These are phyloP conservation scores for Schizopygopsis malacanthus DNA, from an alignment of 2,797 vertebrate species.

Conservation along the genomic window DNA sequence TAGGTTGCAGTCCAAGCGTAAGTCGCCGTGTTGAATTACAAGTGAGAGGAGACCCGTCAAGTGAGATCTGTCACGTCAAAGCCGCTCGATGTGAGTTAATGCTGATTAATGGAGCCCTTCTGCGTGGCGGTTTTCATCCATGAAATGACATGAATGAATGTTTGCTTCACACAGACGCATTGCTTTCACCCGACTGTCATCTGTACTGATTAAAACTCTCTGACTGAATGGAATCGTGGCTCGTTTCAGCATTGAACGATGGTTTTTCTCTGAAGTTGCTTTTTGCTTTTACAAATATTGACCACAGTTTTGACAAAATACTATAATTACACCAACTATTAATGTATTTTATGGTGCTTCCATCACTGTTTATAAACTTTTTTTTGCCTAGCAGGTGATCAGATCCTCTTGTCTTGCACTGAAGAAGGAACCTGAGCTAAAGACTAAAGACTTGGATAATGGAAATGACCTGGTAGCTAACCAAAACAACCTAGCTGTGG, in stretches of 20 bases:
- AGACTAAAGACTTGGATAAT: not conserved
- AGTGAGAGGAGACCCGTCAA: slow-evolving; percentile 54
- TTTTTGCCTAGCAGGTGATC: not conserved
- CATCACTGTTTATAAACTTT: not conserved
- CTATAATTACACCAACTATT: not conserved
- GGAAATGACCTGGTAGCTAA: not conserved
- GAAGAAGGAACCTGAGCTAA: not conserved
- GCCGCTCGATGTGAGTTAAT: slow-evolving; percentile 58
- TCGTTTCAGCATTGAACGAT: slow-evolving; percentile 15
- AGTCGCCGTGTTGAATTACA: slow-evolving; percentile 51
- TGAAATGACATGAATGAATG: slow-evolving; percentile 53
- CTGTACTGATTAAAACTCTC: slow-evolving; percentile 42
- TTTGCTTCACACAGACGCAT: slow-evolving; percentile 34
- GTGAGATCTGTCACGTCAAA: slow-evolving; percentile 60
- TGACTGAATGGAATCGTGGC: slow-evolving; percentile 33
- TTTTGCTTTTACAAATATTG: not conserved
- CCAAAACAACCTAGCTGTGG: not conserved
- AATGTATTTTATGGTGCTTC: not conserved
- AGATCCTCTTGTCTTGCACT: not conserved
- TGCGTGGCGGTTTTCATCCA: slow-evolving; percentile 38
- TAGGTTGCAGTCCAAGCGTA: slow-evolving; percentile 41
- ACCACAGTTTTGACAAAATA: slow-evolving; percentile 1
- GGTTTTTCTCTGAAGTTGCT: not conserved
- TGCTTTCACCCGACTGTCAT: slow-evolving; percentile 37
- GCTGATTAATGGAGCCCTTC: slow-evolving; percentile 57